Evolutionary conservation across 1,140 invertebrate species (phyloP).

Genomic region (Paraescarpia echinospica): DNA sequence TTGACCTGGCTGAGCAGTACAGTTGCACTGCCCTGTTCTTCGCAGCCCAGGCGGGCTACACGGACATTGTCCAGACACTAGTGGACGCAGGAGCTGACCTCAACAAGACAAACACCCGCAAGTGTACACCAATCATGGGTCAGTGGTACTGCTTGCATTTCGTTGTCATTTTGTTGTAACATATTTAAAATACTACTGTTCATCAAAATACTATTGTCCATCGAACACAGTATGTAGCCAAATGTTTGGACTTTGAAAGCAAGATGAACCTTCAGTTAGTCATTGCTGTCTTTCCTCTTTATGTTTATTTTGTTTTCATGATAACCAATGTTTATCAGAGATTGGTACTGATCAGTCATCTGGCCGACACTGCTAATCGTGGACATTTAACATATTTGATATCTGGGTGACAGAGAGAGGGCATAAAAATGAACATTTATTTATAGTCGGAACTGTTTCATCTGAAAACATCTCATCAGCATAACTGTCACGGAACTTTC

Average conservation of each 20-base stretch:
- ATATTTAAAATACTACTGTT: background rate
- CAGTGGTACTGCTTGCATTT: background rate
- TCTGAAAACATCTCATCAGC: background rate
- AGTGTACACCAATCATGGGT: conserved; percentile 51
- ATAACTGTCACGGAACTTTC: too few relatives aligned
- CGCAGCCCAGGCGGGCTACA: conserved; percentile 41
- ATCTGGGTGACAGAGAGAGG: too few relatives aligned
- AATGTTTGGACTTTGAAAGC: background rate
- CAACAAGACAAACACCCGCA: conserved; percentile 42
- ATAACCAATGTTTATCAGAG: too few relatives aligned
- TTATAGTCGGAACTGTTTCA: background rate
- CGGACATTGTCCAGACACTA: conserved; percentile 43
- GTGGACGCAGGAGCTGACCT: conserved; percentile 40
- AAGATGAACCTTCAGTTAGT: background rate
- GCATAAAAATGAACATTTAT: too few relatives aligned
- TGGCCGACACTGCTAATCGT: too few relatives aligned
- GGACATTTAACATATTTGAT: too few relatives aligned
- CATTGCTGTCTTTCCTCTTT: too few relatives aligned
- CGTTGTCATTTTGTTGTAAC: background rate
- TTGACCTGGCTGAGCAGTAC: conserved; percentile 41
- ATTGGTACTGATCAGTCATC: too few relatives aligned
- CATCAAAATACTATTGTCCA: background rate
- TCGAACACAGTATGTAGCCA: background rate
- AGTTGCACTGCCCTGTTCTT: conserved; percentile 45
- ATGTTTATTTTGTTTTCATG: too few relatives aligned